These are phyloP conservation scores for Valencia hispanica DNA, from an alignment of 2,797 vertebrate genomes.

Conservation along the genomic window DNA sequence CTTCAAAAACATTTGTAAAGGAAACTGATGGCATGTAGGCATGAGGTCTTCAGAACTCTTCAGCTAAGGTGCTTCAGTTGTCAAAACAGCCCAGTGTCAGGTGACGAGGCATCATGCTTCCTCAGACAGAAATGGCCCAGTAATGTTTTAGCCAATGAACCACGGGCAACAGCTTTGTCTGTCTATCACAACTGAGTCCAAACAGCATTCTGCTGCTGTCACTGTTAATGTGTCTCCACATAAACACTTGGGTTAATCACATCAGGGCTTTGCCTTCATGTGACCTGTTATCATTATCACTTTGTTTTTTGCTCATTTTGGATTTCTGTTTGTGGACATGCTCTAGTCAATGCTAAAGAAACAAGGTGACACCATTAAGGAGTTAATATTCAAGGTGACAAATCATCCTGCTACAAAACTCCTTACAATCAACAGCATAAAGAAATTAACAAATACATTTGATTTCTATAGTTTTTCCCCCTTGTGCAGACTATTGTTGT, in stretches of 20 bases:
- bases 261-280: slow-evolving; percentile 39
- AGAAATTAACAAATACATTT: neutral
- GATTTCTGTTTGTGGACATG: slow-evolving; percentile 25
- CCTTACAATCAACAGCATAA: neutral
- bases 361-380: neutral
- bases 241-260: slow-evolving; percentile 59
- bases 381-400: slow-evolving; percentile 8
- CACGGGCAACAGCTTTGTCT: slow-evolving; percentile 81
- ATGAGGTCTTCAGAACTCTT: slow-evolving; percentile 73
- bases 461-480: neutral
- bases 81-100: slow-evolving; percentile 82
- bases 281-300: slow-evolving; percentile 36
- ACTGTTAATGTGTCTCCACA: slow-evolving; percentile 61
- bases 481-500: neutral
- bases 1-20: slow-evolving; percentile 76
- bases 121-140: slow-evolving; percentile 88
- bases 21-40: slow-evolving; percentile 84
- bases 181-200: slow-evolving; percentile 68
- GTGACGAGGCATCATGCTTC: slow-evolving; percentile 82
- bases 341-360: slow-evolving; percentile 23
- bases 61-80: slow-evolving; percentile 84
- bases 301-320: slow-evolving; percentile 38
- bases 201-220: slow-evolving; percentile 70
- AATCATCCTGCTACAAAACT: slow-evolving; percentile 1
- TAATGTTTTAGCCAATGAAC: slow-evolving; percentile 88